Evolutionary conservation across 1,140 invertebrate genomes (phyloP), one percentile per base, ranked within the genome.

Genomic region (Lepidotrigona ventralis): DNA sequence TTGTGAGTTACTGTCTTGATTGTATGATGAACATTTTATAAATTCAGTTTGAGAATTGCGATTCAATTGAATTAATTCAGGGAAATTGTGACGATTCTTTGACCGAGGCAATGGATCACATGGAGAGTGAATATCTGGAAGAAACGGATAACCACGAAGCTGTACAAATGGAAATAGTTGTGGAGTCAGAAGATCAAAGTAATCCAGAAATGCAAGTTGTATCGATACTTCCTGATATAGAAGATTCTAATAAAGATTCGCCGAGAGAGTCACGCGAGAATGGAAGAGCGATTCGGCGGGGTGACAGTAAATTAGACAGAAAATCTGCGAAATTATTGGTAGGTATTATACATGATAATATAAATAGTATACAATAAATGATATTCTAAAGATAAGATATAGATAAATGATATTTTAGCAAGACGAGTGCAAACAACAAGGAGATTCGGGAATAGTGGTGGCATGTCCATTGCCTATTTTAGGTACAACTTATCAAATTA

Each of bases 31-130:
- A 73, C 1, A 11, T 26, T 56, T 73, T 54, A 9, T 19, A 26
- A 12, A 23, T 39, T 51, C n/a, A 11, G 70, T 19, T 64, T 0
- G 17, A 26, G 6, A 54, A 1, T 53, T 26, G 63, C 21, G 0
- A 23, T 11, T 46, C 53, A 33, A 60, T n/a, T 71, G 29, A 17
- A 33, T 66, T 39, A 21, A 66, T 54, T 26, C 33, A 92, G 90
- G 78, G 77, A 21, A 83, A 78, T 53, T 68, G 69, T 15, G 83
- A 86, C 64, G 92, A 94, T 85, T 83, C 90, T 75, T 84, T 94
- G 39, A 90, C 91, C 26, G 85, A 91, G 66, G 90, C 92, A 4
- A 93, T 94, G 91, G 91, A 91, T 17, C 87, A 94, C 21, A 91
- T 93, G 60, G 90, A 94, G 58, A 87, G 87, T 9, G 93, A 93